phyloP scores from a whole-genome alignment of 92 coral and sea anemone species.

The Parazoanthus swiftii region DNA sequence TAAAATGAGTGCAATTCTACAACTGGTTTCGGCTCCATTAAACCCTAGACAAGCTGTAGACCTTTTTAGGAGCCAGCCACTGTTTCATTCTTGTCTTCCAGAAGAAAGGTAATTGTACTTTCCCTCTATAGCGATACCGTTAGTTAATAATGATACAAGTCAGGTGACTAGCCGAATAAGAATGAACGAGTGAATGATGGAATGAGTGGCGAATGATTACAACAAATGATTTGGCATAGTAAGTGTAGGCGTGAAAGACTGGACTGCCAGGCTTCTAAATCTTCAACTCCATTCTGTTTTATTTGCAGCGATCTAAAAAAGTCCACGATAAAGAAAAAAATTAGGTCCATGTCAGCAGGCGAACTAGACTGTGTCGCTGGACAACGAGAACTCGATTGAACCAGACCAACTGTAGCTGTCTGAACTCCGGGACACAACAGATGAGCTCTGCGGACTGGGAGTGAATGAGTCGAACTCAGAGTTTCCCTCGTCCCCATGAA shows the following conservation, averaged over 20 bases:
- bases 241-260: not conserved
- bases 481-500: not conserved
- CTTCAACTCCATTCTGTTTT: not conserved
- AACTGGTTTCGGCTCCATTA: no score
- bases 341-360: not conserved
- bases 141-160: no score
- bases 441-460: slow-evolving; percentile 71
- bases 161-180: not conserved
- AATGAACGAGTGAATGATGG: not conserved
- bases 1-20: no score
- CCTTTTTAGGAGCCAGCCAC: no score
- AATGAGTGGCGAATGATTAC: not conserved
- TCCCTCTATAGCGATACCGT: no score
- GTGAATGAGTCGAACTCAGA: slow-evolving; percentile 51
- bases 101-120: no score
- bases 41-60: no score
- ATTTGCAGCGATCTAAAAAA: slow-evolving; percentile 9
- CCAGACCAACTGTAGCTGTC: slow-evolving; percentile 48
- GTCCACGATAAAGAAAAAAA: not conserved
- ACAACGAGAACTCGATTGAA: slow-evolving; percentile 35
- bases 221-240: not conserved
- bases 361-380: slow-evolving; percentile 32
- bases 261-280: not conserved
- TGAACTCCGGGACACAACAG: slow-evolving; percentile 57
- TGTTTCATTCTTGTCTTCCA: no score